Conservation (phyloP, 2,888 invertebrate genomes). For the Perdita meconis region DNA sequence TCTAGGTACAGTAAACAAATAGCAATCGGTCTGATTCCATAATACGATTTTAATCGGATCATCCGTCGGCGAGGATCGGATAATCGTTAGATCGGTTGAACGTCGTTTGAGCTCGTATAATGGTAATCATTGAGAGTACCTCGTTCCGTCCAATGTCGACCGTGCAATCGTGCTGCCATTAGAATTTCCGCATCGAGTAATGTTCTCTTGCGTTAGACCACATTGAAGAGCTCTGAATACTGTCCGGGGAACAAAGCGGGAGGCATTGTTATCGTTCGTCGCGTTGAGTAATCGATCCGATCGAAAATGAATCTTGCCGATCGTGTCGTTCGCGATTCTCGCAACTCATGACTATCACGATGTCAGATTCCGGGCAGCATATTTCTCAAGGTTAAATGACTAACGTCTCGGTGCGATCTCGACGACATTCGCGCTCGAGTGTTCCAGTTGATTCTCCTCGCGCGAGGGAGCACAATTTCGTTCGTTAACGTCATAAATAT, state of each 20-base stretch:
- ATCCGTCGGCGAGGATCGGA: neutral
- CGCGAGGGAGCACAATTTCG: neutral
- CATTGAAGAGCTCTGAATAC: neutral
- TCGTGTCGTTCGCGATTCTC: conserved; percentile 3
- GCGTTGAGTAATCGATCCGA: neutral
- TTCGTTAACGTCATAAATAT: neutral
- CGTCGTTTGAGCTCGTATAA: conserved; percentile 8
- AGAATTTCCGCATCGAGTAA: conserved; percentile 44
- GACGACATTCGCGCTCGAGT: conserved; percentile 1
- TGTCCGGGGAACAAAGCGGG: neutral
- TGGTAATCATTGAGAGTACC: conserved; percentile 18
- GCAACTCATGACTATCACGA: conserved; percentile 14
- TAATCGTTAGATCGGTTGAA: conserved; percentile 16
- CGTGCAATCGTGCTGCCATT: conserved; percentile 64
- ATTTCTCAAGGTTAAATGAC: conserved; percentile 57
- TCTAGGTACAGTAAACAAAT: conserved; percentile 54
- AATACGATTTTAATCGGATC: neutral
- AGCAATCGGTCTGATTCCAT: conserved; percentile 18
- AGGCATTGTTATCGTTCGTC: neutral
- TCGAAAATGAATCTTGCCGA: neutral
- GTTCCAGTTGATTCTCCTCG: neutral
- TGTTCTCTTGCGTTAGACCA: conserved; percentile 7
- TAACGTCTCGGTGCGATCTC: conserved; percentile 22
- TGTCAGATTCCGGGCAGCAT: conserved; percentile 37
- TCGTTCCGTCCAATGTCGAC: conserved; percentile 51